These are phyloP conservation scores for Acanthopleura granulata DNA, from an alignment of 2,888 invertebrate species.

Conservation along the genomic window DNA sequence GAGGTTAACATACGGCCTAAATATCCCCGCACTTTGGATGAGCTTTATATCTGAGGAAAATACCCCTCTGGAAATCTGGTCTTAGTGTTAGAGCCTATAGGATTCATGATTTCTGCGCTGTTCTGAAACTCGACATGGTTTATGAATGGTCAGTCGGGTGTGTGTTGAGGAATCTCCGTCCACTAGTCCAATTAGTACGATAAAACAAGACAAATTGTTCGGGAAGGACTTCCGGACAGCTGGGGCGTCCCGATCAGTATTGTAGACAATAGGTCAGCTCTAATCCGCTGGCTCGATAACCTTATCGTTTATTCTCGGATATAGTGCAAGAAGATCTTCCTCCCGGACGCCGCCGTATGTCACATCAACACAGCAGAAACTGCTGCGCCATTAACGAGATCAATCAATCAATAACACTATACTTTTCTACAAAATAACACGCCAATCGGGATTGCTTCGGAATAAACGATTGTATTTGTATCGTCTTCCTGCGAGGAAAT, in stretches of 20 bases:
- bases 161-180: too few species aligned
- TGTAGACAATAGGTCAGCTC: slow-evolving; percentile 12
- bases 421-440: slow-evolving; percentile 6
- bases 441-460: not conserved
- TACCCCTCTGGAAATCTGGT: too few species aligned
- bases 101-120: too few species aligned
- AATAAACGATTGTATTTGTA: too few species aligned
- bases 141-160: too few species aligned
- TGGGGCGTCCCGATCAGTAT: not conserved
- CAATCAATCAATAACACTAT: not conserved
- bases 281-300: slow-evolving; percentile 7
- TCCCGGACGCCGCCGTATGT: not conserved
- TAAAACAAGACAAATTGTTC: slow-evolving; percentile 2
- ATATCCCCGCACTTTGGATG: too few species aligned
- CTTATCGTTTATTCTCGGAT: not conserved
- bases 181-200: too few species aligned
- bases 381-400: not conserved
- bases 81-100: too few species aligned
- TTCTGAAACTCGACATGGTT: too few species aligned
- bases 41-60: too few species aligned
- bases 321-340: not conserved
- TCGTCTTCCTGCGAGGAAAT: too few species aligned
- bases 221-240: not conserved
- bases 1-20: not conserved
- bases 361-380: not conserved